These are phyloP conservation scores for Pionites leucogaster DNA, from an alignment of 2,113 vertebrate genomes.

Conservation along the genomic window DNA sequence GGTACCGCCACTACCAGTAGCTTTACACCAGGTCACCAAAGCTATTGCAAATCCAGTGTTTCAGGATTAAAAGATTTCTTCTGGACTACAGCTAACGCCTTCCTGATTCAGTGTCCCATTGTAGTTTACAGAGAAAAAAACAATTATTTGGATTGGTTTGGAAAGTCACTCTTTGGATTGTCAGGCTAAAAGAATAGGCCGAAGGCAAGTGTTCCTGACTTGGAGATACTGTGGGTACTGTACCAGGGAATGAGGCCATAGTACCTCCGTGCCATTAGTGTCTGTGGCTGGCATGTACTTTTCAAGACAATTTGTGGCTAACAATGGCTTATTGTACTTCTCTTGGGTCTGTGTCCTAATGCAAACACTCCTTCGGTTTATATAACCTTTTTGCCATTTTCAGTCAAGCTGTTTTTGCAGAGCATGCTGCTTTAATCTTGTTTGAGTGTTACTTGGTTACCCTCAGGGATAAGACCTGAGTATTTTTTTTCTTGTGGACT, in stretches of 20 bases:
- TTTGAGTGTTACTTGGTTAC: slow-evolving; percentile 19
- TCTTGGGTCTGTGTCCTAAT: slow-evolving; percentile 14
- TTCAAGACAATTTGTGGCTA: slow-evolving; percentile 26
- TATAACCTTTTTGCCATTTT: slow-evolving; percentile 50
- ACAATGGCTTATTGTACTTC: slow-evolving; percentile 58
- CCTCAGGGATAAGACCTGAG: slow-evolving; percentile 5
- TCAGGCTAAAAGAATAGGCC: neutral
- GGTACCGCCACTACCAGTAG: neutral
- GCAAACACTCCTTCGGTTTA: slow-evolving; percentile 29
- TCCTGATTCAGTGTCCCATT: neutral
- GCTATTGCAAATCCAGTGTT: neutral
- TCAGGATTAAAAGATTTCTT: neutral
- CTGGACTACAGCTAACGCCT: neutral
- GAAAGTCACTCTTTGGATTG: slow-evolving; percentile 13
- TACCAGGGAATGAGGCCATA: slow-evolving; percentile 16
- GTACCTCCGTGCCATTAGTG: neutral
- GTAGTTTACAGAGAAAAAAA: neutral
- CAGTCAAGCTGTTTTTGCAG: slow-evolving; percentile 4
- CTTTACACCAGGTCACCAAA: neutral
- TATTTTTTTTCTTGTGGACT: neutral
- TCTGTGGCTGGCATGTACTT: neutral
- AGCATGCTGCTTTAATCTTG: slow-evolving; percentile 12
- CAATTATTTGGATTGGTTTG: slow-evolving; percentile 4
- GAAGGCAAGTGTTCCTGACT: slow-evolving; percentile 27
- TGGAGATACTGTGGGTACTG: slow-evolving; percentile 41